phyloP scores from a whole-genome alignment of 2,888 invertebrate species.

The Terebella lapidaria region DNA sequence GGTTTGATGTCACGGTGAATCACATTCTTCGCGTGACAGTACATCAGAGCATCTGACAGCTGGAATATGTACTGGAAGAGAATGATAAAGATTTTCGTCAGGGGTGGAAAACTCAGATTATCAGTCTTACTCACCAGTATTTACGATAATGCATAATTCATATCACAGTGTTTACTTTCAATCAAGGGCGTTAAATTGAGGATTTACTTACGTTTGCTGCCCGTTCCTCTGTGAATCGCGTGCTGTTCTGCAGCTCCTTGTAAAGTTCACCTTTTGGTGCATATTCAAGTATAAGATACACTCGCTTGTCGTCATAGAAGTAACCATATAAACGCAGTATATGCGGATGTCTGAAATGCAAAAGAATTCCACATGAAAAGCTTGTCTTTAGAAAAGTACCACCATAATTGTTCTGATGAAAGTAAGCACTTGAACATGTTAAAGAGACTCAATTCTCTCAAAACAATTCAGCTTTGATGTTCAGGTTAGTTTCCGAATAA shows the following conservation, averaged over 20 bases:
- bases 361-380: too few species aligned
- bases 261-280: slow-evolving; percentile 85
- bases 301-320: slow-evolving; percentile 86
- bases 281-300: slow-evolving; percentile 92
- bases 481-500: too few species aligned
- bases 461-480: too few species aligned
- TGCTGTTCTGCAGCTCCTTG: slow-evolving; percentile 65
- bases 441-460: too few species aligned
- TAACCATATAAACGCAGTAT: slow-evolving; percentile 90
- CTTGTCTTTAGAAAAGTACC: too few species aligned
- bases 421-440: too few species aligned
- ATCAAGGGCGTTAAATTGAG: too few species aligned
- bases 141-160: too few species aligned
- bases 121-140: too few species aligned
- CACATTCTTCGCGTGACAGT: slow-evolving; percentile 84
- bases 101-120: too few species aligned
- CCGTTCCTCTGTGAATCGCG: slow-evolving; percentile 69
- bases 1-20: slow-evolving; percentile 93
- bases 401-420: too few species aligned
- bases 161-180: too few species aligned
- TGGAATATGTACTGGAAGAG: slow-evolving; percentile 68
- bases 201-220: slow-evolving; percentile 58
- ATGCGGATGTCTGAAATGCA: slow-evolving; percentile 74
- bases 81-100: not conserved
- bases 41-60: slow-evolving; percentile 78